phyloP scores from a whole-genome alignment of 1,140 invertebrate species.

The Thaumetopoea pityocampa region DNA sequence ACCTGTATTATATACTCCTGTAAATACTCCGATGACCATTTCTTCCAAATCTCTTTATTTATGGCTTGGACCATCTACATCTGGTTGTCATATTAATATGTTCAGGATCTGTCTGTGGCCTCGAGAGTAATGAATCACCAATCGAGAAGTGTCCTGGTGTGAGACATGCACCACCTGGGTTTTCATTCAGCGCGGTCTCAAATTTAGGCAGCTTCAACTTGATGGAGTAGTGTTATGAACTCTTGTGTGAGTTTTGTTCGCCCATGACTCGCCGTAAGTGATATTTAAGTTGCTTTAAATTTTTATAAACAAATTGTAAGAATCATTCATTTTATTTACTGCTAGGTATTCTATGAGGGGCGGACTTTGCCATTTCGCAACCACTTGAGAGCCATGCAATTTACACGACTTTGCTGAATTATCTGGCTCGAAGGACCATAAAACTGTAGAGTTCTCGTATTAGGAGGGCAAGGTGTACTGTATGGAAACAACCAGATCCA shows the following conservation, averaged over 20 bases:
- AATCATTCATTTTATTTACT: too few species aligned
- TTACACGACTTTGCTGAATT: too few species aligned
- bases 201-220: constrained; percentile 35
- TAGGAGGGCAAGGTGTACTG: too few species aligned
- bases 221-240: constrained; percentile 20
- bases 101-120: constrained; percentile 3
- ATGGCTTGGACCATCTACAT: constrained; percentile 15
- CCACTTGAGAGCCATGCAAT: too few species aligned
- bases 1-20: constrained; percentile 20
- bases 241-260: constrained; percentile 20
- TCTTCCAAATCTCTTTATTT: constrained; percentile 32
- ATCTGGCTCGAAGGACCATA: too few species aligned
- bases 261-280: constrained; percentile 20
- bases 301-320: too few species aligned
- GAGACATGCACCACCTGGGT: constrained; percentile 27
- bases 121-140: constrained; percentile 8
- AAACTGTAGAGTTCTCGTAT: too few species aligned
- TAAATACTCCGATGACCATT: constrained; percentile 35
- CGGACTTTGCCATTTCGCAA: too few species aligned
- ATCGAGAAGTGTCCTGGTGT: constrained; percentile 11
- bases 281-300: constrained; percentile 4
- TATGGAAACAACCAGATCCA: too few species aligned
- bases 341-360: too few species aligned
- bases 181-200: constrained; percentile 16
- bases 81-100: constrained; percentile 4